These are phyloP conservation scores for Hiodon tergisus DNA, from an alignment of 2,113 vertebrate species.

Conservation along the genomic window DNA sequence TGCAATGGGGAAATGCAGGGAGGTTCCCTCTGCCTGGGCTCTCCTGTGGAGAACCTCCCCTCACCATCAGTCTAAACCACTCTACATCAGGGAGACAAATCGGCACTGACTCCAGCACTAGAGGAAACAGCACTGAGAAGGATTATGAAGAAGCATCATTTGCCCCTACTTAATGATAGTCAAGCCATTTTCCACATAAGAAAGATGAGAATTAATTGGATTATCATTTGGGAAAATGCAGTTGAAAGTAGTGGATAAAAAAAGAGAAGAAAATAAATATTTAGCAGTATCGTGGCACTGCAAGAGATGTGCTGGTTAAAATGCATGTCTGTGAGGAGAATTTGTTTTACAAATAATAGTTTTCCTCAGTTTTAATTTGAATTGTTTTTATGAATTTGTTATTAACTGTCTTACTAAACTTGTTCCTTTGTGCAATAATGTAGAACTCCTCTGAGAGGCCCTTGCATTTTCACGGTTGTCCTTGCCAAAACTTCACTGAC, in stretches of 20 bases:
- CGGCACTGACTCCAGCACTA: constrained; percentile 63
- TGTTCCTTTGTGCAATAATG: constrained; percentile 51
- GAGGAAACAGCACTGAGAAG: constrained; percentile 58
- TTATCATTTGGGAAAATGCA: constrained; percentile 66
- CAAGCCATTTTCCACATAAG: constrained; percentile 52
- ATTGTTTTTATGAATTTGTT: constrained; percentile 38
- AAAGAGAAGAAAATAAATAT: constrained; percentile 60
- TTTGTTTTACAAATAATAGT: neutral
- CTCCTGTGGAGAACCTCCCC: constrained; percentile 64
- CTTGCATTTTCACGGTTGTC: constrained; percentile 59
- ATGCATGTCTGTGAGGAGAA: constrained; percentile 43
- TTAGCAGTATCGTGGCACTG: constrained; percentile 50
- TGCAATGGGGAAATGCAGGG: constrained; percentile 47
- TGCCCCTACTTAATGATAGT: constrained; percentile 67
- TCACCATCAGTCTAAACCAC: constrained; percentile 61
- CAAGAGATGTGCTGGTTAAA: constrained; percentile 57
- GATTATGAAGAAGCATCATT: constrained; percentile 56
- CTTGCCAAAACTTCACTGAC: constrained; percentile 65
- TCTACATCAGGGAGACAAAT: constrained; percentile 70
- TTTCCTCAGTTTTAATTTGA: too few relatives aligned
- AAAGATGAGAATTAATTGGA: constrained; percentile 63
- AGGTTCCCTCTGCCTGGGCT: constrained; percentile 44
- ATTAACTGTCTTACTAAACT: constrained; percentile 52
- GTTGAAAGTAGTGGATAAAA: constrained; percentile 62
- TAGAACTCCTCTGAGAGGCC: constrained; percentile 52